Evolutionary conservation across 2,888 invertebrate genomes (phyloP), one percentile per base, ranked within the genome.

Genomic region (Hemicrepidius hirtus): DNA sequence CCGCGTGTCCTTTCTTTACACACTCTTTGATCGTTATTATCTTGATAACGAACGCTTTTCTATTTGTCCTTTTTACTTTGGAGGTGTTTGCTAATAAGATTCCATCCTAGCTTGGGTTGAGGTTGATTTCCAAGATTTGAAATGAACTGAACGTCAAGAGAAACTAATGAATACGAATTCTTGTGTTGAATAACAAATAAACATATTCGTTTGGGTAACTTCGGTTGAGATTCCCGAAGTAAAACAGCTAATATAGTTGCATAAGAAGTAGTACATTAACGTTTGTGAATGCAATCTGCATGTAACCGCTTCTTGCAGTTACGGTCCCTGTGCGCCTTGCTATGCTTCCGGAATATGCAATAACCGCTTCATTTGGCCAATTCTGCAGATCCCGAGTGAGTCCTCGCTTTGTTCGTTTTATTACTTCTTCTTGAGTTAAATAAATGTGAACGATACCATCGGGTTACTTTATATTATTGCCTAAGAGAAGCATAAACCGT

Each of bases 281-380:
- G 68, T 76, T 77, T 77, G 74, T 73, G 74, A 67, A 78, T 79
- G 79, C 78, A 78, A 79, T 79, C 76, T 80, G 79, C 80, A 81
- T 82, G 76, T 77, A 75, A 76, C 62, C 74, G 70, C 75, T 76
- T 75, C 75, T 75, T 78, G 73, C 75, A 77, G 74, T 69, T 73
- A 75, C 75, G 73, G 55, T 72, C 74, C 69, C 74, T 53, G 55
- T 68, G 70, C 74, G 67, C 71, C 74, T 49, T 44, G 75, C 70
- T 50, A 79, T 79, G 80, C 79, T 68, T 40, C 60, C 70, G 76
- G 82, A 81, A 82, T 82, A 76, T 79, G 76, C 79, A 82, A 82
- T 80, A 80, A 80, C 79, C 71, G 76, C 79, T 79, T 78, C 79
- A 79, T 80, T 80, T 79, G 80, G 77, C 77, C 80, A 80, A 79